Evolutionary conservation across 2,113 vertebrate species (phyloP).

Genomic region (Corythaixoides concolor): DNA sequence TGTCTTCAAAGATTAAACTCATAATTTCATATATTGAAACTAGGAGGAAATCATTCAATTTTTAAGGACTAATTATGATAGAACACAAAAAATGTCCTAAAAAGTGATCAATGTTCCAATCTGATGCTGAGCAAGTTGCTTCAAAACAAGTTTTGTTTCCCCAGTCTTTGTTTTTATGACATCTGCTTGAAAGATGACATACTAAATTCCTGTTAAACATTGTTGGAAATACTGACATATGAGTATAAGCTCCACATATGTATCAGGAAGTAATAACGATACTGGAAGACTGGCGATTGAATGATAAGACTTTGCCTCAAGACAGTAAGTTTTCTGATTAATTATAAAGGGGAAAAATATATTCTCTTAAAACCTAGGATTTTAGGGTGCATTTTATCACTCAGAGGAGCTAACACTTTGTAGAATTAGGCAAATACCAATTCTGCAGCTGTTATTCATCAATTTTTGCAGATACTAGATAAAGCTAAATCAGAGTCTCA

Average conservation of each 20-base stretch:
- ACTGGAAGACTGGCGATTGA: neutral
- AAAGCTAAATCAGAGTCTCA: conserved; percentile 2
- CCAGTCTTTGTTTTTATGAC: neutral
- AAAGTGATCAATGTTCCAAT: neutral
- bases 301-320: neutral
- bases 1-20: neutral
- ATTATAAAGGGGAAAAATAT: neutral
- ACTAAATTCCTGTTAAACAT: neutral
- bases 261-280: neutral
- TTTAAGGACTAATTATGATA: neutral
- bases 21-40: neutral
- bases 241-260: neutral
- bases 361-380: neutral
- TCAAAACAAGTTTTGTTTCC: neutral
- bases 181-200: neutral
- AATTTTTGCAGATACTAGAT: conserved; percentile 33
- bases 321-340: neutral
- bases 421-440: conserved; percentile 35
- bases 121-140: neutral
- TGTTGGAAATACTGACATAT: neutral
- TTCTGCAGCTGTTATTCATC: conserved; percentile 30
- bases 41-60: neutral
- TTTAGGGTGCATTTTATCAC: neutral
- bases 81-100: neutral
- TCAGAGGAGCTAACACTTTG: neutral